These are phyloP conservation scores for Argentina silus DNA, from an alignment of 2,797 vertebrate genomes.

Conservation along the genomic window DNA sequence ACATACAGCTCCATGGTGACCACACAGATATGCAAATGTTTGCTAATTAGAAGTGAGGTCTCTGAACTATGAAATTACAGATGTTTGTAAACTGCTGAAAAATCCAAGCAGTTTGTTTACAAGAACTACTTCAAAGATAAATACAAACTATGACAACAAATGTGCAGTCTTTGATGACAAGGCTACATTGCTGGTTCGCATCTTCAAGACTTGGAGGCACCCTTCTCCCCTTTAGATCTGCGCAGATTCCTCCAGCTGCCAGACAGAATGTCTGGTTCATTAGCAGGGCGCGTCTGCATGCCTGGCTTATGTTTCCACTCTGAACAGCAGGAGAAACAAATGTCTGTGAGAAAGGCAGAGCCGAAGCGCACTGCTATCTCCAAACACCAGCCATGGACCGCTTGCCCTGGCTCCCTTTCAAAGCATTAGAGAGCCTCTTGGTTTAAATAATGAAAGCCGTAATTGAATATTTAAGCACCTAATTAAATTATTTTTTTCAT, in stretches of 20 bases:
- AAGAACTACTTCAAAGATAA: neutral
- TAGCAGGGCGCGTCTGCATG: conserved; percentile 21
- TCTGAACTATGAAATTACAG: too few species aligned
- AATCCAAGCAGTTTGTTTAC: too few species aligned
- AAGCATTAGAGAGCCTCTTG: conserved; percentile 60
- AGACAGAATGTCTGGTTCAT: conserved; percentile 17
- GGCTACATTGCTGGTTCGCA: neutral
- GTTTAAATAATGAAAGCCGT: conserved; percentile 73
- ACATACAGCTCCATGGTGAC: too few species aligned
- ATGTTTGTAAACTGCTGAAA: too few species aligned
- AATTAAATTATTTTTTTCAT: conserved; percentile 71
- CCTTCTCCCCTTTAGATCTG: neutral
- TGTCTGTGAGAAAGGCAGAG: conserved; percentile 39
- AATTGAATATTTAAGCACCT: conserved; percentile 77
- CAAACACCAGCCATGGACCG: conserved; percentile 60
- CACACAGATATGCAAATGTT: neutral
- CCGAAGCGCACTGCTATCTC: conserved; percentile 65
- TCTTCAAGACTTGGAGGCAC: neutral
- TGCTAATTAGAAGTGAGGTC: neutral
- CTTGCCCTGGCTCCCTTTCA: conserved; percentile 64
- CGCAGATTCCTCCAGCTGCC: neutral
- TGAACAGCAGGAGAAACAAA: conserved; percentile 32
- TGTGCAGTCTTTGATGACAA: neutral
- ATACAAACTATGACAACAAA: neutral
- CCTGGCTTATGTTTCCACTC: conserved; percentile 38